Conservation (phyloP, 2,113 vertebrate species). For the Elgaria multicarinata region DNA sequence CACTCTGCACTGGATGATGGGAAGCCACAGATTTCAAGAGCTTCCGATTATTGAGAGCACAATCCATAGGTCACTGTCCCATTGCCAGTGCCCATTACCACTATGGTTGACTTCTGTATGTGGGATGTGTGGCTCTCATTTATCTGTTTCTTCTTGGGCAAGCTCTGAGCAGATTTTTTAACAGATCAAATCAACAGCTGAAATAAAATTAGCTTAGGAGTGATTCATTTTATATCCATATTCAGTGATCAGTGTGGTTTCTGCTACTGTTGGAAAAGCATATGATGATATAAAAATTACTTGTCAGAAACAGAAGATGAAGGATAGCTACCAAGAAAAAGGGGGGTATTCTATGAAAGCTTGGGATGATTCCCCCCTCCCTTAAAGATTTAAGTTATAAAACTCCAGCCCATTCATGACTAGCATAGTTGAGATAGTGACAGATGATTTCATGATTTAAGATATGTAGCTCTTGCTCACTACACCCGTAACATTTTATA, state of each 20-base stretch:
- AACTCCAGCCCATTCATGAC: background rate
- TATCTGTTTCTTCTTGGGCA: too few relatives aligned
- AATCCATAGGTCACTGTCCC: too few relatives aligned
- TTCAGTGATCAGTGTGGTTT: background rate
- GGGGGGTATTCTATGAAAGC: background rate
- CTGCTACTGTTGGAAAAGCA: background rate
- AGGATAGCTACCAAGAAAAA: slow-evolving; percentile 5
- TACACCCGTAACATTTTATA: slow-evolving; percentile 15
- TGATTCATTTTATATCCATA: background rate
- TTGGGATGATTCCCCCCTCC: background rate
- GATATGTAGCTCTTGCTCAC: slow-evolving; percentile 11
- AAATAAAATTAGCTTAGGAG: background rate
- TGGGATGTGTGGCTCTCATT: too few relatives aligned
- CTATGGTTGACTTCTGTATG: too few relatives aligned
- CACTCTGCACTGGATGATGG: too few relatives aligned
- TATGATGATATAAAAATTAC: background rate
- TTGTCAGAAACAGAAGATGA: slow-evolving; percentile 14
- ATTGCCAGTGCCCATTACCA: too few relatives aligned
- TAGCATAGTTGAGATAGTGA: accelerated
- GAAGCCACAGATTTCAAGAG: too few relatives aligned
- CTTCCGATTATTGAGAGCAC: too few relatives aligned
- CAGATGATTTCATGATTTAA: slow-evolving; percentile 9
- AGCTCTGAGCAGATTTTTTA: background rate
- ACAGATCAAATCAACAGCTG: background rate
- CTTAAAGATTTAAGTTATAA: slow-evolving; percentile 22